These are phyloP conservation scores for Vannuccia rotundouncinata DNA, from an alignment of 2,888 invertebrate species.

Conservation along the genomic window DNA sequence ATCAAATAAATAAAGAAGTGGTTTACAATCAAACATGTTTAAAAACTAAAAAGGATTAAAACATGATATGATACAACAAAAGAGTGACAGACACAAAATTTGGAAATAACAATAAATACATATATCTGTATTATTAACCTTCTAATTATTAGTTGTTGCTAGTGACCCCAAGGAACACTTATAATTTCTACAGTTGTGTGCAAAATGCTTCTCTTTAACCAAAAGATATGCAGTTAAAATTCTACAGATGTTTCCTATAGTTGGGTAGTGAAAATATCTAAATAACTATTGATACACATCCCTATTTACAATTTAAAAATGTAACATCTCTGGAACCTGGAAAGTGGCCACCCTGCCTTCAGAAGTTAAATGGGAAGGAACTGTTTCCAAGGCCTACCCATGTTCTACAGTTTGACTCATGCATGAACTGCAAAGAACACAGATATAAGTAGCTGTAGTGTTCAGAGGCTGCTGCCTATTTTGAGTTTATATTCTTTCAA, in stretches of 20 bases:
- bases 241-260: not conserved
- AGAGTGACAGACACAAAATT: too few relatives aligned
- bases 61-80: too few relatives aligned
- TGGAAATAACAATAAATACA: too few relatives aligned
- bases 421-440: not conserved
- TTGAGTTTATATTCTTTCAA: conserved; percentile 13
- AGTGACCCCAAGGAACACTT: not conserved
- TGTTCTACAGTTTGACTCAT: not conserved
- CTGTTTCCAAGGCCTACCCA: not conserved
- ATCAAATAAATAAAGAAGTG: too few relatives aligned
- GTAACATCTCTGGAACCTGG: conserved; percentile 16
- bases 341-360: not conserved
- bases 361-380: not conserved
- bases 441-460: conserved; percentile 6
- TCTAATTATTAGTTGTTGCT: not conserved
- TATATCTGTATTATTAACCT: not conserved
- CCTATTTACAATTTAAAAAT: too few relatives aligned
- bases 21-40: too few relatives aligned
- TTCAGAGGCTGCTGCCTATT: conserved; percentile 12
- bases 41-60: too few relatives aligned
- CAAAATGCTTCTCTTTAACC: not conserved
- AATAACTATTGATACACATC: not conserved
- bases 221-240: not conserved
- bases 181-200: not conserved
- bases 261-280: not conserved